Evolutionary conservation across 2,113 vertebrate species (phyloP).

Genomic region (Bubo bubo): DNA sequence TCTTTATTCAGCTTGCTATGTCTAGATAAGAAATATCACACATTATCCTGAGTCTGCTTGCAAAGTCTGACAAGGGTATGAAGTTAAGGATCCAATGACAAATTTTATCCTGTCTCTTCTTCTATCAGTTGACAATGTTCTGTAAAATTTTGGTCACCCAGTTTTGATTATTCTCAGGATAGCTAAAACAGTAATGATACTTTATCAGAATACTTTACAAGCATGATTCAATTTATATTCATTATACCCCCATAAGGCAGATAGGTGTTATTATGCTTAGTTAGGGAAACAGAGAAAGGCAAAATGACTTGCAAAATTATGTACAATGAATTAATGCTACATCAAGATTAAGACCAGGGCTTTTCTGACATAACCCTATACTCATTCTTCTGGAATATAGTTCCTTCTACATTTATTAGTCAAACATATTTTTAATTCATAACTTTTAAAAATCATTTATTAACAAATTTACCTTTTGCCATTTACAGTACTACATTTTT

Average conservation of each 20-base stretch:
- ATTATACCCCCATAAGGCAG: background rate
- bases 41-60: background rate
- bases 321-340: background rate
- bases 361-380: background rate
- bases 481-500: background rate
- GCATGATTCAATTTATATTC: background rate
- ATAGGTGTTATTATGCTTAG: background rate
- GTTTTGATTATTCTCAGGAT: background rate
- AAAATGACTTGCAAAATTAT: background rate
- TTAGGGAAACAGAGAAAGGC: background rate
- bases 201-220: background rate
- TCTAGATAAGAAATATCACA: conserved; percentile 46
- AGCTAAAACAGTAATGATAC: background rate
- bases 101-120: background rate
- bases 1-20: conserved; percentile 21
- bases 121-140: background rate
- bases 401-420: background rate
- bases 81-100: background rate
- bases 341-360: background rate
- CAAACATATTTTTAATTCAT: background rate
- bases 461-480: background rate
- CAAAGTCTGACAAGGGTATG: background rate
- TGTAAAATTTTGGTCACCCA: background rate
- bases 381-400: background rate
- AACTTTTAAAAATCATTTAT: background rate